These are phyloP conservation scores for Drosophila flavopinicola DNA, from an alignment of 2,888 invertebrate genomes.

Conservation along the genomic window DNA sequence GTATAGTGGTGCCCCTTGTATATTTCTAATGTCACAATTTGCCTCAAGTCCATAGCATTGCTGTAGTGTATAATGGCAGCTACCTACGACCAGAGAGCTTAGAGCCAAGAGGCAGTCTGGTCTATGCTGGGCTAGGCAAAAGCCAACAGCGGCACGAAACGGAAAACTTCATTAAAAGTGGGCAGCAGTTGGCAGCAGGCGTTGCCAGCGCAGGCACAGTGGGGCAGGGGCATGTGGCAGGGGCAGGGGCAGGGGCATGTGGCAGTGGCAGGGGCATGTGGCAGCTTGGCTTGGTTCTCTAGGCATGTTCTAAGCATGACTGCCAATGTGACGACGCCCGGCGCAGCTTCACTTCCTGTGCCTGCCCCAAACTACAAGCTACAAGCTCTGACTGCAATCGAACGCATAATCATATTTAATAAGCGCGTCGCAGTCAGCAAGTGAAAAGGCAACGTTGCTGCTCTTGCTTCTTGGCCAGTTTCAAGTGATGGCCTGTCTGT, in stretches of 20 bases:
- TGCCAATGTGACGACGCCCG: slow-evolving; percentile 75
- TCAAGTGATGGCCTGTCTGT: slow-evolving; percentile 19
- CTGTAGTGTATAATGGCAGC: slow-evolving; percentile 34
- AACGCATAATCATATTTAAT: slow-evolving; percentile 79
- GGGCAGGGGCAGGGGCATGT: background rate
- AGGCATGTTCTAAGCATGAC: slow-evolving; percentile 45
- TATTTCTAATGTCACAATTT: too few species aligned
- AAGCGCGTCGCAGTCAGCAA: slow-evolving; percentile 64
- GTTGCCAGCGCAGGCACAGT: slow-evolving; percentile 28
- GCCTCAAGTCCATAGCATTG: background rate
- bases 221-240: background rate
- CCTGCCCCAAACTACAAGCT: slow-evolving; percentile 39
- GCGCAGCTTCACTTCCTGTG: slow-evolving; percentile 72
- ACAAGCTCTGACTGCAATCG: slow-evolving; percentile 67
- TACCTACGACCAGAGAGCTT: slow-evolving; percentile 12
- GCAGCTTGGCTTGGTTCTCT: slow-evolving; percentile 15
- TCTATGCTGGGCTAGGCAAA: slow-evolving; percentile 30
- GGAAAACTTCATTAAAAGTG: slow-evolving; percentile 78
- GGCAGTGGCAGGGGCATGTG: slow-evolving; percentile 12
- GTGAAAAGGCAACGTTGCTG: slow-evolving; percentile 44
- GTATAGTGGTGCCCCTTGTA: too few species aligned
- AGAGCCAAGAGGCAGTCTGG: slow-evolving; percentile 11
- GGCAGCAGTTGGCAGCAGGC: slow-evolving; percentile 65
- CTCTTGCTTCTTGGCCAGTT: slow-evolving; percentile 32
- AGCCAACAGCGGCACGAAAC: slow-evolving; percentile 63